A percentile compares a stretch with the other conserved stretches of the same genome.
Evolutionary conservation across 2,888 invertebrate genomes (phyloP).

Genomic region (Hydrotaea diabolus): DNA sequence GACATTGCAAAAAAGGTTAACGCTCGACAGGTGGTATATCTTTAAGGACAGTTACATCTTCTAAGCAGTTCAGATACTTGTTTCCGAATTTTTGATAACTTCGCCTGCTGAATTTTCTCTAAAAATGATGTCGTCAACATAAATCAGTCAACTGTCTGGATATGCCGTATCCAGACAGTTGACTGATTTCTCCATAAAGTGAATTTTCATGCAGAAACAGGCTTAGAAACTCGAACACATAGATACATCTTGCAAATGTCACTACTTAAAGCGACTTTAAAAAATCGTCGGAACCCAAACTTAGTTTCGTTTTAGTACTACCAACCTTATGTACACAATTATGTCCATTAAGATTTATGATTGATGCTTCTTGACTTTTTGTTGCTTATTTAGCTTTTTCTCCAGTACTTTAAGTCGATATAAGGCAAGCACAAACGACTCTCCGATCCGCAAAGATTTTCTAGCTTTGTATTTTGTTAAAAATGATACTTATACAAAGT

Average conservation of each 20-base stretch:
- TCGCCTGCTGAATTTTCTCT: too few species aligned
- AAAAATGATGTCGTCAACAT: too few species aligned
- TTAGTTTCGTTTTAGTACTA: constrained; percentile 47
- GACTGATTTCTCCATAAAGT: constrained; percentile 54
- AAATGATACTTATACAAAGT: constrained; percentile 53
- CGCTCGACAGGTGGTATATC: too few species aligned
- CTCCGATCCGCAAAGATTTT: constrained; percentile 32
- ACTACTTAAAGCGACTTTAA: constrained; percentile 50
- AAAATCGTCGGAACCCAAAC: constrained; percentile 48
- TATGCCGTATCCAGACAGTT: too few species aligned
- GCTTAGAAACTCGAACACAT: constrained; percentile 58
- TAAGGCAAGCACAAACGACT: constrained; percentile 49
- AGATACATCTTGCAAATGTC: constrained; percentile 66
- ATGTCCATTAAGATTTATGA: constrained; percentile 38
- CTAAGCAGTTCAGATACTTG: too few species aligned
- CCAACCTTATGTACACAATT: constrained; percentile 33
- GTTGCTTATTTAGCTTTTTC: constrained; percentile 48
- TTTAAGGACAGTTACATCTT: too few species aligned
- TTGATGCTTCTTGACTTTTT: constrained; percentile 36
- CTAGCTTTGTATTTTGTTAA: constrained; percentile 16
- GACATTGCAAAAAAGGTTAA: too few species aligned
- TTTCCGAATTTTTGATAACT: too few species aligned
- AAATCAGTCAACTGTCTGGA: too few species aligned
- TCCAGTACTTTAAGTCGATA: constrained; percentile 52
- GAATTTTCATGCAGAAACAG: constrained; percentile 62